Evolutionary conservation across 2,113 vertebrate genomes (phyloP).

Genomic region (Baryphthengus martii): DNA sequence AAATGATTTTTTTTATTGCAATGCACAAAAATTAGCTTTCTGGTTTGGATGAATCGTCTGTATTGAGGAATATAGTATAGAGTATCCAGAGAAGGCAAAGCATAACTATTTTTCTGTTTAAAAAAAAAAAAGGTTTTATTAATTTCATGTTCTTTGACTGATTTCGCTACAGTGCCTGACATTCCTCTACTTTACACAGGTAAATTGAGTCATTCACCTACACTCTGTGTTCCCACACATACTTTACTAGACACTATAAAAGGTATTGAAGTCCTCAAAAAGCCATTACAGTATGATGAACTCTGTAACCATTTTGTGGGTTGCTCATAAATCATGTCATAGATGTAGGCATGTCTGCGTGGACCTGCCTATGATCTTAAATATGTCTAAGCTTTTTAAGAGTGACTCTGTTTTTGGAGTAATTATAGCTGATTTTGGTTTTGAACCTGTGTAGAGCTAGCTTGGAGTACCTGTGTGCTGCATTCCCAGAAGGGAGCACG

Average conservation of each 20-base stretch:
- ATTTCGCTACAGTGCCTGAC: not conserved
- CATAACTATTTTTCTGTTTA: not conserved
- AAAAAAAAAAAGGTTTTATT: not conserved
- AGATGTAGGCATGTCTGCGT: rapidly evolving
- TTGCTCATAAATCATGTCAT: not conserved
- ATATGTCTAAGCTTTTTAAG: not conserved
- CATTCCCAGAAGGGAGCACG: rapidly evolving
- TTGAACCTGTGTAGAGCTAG: not conserved
- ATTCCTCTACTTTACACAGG: not conserved
- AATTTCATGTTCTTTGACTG: not conserved
- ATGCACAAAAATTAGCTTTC: not conserved
- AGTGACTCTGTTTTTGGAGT: not conserved
- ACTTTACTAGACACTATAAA: not conserved
- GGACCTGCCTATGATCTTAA: not conserved
- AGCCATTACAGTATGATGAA: not conserved
- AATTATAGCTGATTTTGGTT: not conserved
- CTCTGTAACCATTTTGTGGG: not conserved
- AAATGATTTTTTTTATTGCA: not conserved
- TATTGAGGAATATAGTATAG: not conserved
- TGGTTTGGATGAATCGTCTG: not conserved
- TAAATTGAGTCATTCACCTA: not conserved
- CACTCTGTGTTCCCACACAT: not conserved
- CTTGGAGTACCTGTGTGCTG: not conserved
- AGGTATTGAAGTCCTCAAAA: not conserved
- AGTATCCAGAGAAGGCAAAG: not conserved